Evolutionary conservation across 1,140 invertebrate genomes (phyloP), one percentile per base, ranked within the genome.

Genomic region (Arctopsyche grandis): DNA sequence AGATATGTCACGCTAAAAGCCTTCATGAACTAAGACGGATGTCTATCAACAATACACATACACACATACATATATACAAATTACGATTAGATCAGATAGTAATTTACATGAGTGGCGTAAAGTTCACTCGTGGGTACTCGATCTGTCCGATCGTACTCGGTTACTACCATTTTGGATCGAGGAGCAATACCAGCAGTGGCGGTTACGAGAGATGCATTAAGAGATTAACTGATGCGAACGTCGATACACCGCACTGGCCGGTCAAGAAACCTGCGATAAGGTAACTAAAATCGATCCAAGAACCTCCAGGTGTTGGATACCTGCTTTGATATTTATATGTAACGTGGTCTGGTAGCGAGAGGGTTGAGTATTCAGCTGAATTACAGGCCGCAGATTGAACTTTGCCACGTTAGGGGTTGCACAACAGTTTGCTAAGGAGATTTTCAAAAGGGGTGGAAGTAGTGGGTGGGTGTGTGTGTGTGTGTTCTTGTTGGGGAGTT

Each of bases 331-430:
- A 38, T 52, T 52, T 52, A 14, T 52, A 12, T 52, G 48, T 52
- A 52, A 12, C 16, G 10, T 52, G 10, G 1, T 1, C 10, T 12
- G 58, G 58, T 19, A 60, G 21, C 3, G n/a, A 66, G 24, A 0
- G 69, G 69, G 69, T 71, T 46, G 46, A 71, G 21, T 38, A 75
- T 75, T 75, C 12, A 7, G 52, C 43, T 75, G 56, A 75, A 75
- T 75, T 75, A 75, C 74, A 75, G n/a, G 21, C 74, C 75, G 16
- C 75, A 77, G 75, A 77, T 77, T 77, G 75, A 77, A 77, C 75
- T 77, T 77, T 69, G 75, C 75, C 63, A 69, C 75, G 69, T 66
- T 19, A 48, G 29, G 21, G 58, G 12, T 38, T 74, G 71, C 52
- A 74, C 71, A 74, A 74, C 52, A 24, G 71, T 74, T 56, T 48